A percentile compares a stretch with the other conserved stretches of the same genome.
Conservation (phyloP, 2,888 invertebrate species). For the Pheosia tremula region DNA sequence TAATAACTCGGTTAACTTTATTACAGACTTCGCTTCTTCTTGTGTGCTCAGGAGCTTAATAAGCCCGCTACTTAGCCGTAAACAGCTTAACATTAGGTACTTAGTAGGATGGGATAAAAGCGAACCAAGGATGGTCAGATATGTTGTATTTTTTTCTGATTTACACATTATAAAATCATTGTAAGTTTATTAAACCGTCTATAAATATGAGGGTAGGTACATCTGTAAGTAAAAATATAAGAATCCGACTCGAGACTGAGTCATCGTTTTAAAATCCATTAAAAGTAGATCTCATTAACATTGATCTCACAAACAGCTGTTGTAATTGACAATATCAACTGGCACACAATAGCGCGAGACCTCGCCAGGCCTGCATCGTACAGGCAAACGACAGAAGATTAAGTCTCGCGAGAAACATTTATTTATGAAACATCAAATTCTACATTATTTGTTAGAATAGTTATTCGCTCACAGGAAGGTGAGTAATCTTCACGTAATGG, state of each 20-base stretch:
- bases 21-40: slow-evolving; percentile 28
- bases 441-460: too few relatives aligned
- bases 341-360: slow-evolving; percentile 31
- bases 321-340: slow-evolving; percentile 40
- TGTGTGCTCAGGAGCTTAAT: slow-evolving; percentile 31
- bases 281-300: slow-evolving; percentile 9
- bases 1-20: slow-evolving; percentile 37
- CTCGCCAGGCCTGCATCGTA: slow-evolving; percentile 11
- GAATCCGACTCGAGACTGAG: slow-evolving; percentile 3
- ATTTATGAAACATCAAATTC: too few relatives aligned
- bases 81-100: slow-evolving; percentile 29
- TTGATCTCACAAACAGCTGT: slow-evolving; percentile 30
- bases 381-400: slow-evolving; percentile 23
- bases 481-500: too few relatives aligned
- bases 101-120: background rate
- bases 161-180: too few relatives aligned
- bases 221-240: background rate
- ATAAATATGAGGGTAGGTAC: too few relatives aligned
- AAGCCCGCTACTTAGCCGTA: slow-evolving; percentile 20
- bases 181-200: too few relatives aligned
- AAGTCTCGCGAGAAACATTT: background rate
- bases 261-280: slow-evolving; percentile 18
- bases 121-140: too few relatives aligned
- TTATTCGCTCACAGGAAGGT: too few relatives aligned
- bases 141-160: too few relatives aligned